Conservation (phyloP, 1,140 invertebrate genomes). For the Drosophila lacertosa region DNA sequence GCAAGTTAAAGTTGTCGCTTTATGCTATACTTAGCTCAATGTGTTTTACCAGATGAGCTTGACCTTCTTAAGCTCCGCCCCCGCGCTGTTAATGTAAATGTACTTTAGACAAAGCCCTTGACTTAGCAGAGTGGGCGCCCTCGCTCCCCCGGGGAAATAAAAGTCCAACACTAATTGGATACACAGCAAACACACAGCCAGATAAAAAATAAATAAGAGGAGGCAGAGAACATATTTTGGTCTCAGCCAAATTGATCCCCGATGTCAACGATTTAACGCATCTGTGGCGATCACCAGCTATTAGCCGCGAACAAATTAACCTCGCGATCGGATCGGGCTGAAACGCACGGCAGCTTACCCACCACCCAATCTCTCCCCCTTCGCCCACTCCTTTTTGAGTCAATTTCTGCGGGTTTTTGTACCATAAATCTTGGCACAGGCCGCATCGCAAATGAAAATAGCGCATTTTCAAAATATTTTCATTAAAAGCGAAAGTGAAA, state of each 20-base stretch:
- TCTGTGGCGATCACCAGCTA: slow-evolving; percentile 14
- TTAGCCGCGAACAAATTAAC: slow-evolving; percentile 61
- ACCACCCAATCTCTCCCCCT: background rate
- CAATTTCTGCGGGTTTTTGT: background rate
- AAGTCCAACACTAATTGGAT: slow-evolving; percentile 17
- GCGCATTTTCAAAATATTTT: slow-evolving; percentile 77
- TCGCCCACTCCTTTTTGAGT: background rate
- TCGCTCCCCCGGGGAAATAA: too few species aligned
- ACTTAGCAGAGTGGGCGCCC: slow-evolving; percentile 7
- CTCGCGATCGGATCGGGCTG: slow-evolving; percentile 27
- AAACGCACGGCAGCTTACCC: slow-evolving; percentile 13
- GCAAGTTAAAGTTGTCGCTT: slow-evolving; percentile 2
- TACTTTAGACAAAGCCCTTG: slow-evolving; percentile 34
- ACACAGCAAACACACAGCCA: background rate
- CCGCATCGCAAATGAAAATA: slow-evolving; percentile 67
- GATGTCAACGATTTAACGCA: slow-evolving; percentile 66
- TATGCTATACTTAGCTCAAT: slow-evolving; percentile 11
- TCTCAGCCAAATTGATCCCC: slow-evolving; percentile 44
- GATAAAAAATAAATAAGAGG: background rate
- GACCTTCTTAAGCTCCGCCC: slow-evolving; percentile 37
- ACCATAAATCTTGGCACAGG: slow-evolving; percentile 67
- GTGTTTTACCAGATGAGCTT: slow-evolving; percentile 24
- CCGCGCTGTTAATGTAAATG: slow-evolving; percentile 12
- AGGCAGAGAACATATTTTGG: slow-evolving; percentile 1
- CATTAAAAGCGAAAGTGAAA: slow-evolving; percentile 73